phyloP scores from a whole-genome alignment of 2,888 invertebrate species.

The Callyntrura guangdongensis region DNA sequence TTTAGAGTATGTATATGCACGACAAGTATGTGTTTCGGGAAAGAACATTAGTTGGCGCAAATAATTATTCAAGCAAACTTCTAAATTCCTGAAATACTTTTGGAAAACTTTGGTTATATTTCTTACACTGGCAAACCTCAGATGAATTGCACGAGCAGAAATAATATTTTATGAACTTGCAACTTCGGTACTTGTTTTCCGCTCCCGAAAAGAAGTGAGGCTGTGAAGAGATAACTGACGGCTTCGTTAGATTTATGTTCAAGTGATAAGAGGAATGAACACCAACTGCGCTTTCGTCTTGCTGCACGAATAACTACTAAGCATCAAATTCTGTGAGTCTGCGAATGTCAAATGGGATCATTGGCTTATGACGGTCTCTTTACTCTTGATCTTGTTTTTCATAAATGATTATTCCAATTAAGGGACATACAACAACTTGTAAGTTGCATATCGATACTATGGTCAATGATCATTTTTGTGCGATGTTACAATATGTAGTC shows the following conservation, averaged over 20 bases:
- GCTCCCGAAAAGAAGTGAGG: no score
- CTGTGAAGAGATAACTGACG: not conserved
- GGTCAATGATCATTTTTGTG: conserved; percentile 21
- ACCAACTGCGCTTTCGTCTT: conserved; percentile 4
- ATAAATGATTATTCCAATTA: conserved; percentile 28
- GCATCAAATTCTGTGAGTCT: not conserved
- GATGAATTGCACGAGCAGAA: no score
- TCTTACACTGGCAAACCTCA: no score
- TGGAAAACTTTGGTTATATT: no score
- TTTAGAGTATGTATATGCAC: no score
- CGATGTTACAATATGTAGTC: no score
- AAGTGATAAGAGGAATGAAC: conserved; percentile 14
- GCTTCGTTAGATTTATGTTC: not conserved
- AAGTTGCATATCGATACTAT: not conserved
- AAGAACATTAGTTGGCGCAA: no score
- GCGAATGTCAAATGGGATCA: conserved; percentile 25
- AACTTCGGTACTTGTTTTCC: no score
- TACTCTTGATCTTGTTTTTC: conserved; percentile 46
- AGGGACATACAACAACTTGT: conserved; percentile 2
- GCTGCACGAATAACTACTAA: not conserved
- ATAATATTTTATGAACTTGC: no score
- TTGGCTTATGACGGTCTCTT: conserved; percentile 26
- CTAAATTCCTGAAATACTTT: no score
- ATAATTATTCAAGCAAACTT: no score
- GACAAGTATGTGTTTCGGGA: no score